Evolutionary conservation across 2,888 invertebrate genomes (phyloP).

Genomic region (Koerneria pararmatus): DNA sequence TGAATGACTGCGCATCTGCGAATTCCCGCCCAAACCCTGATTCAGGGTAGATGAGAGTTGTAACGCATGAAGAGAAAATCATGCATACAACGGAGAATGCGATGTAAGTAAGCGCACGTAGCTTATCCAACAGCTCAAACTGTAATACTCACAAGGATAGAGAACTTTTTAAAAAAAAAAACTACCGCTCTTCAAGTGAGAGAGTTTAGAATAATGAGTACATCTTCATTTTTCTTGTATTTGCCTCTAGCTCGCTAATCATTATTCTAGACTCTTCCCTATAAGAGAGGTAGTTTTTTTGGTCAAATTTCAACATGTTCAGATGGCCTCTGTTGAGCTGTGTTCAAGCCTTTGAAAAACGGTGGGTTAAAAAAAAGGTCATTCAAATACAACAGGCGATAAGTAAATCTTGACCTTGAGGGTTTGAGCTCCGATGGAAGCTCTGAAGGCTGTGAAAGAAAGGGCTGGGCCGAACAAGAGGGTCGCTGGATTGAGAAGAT

Average conservation of each 20-base stretch:
- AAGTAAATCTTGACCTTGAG: not conserved
- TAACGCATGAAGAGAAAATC: slow-evolving; percentile 16
- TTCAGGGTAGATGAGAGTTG: slow-evolving; percentile 14
- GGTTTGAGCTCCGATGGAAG: slow-evolving; percentile 11
- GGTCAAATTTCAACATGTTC: no score
- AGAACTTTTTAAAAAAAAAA: no score
- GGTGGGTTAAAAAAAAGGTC: no score
- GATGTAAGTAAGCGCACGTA: not conserved
- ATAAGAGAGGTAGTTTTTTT: no score
- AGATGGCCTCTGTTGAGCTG: no score
- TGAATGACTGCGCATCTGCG: slow-evolving; percentile 20
- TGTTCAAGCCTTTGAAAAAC: no score
- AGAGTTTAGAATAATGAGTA: no score
- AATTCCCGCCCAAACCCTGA: slow-evolving; percentile 7
- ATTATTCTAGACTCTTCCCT: no score
- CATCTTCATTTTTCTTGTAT: no score
- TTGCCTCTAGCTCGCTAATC: no score
- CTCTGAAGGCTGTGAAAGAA: slow-evolving; percentile 7
- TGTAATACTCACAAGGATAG: not conserved
- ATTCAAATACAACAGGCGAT: not conserved
- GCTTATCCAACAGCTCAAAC: not conserved
- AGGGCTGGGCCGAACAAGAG: slow-evolving; percentile 21
- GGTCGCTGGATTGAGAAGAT: slow-evolving; percentile 17
- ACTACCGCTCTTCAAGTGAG: no score
- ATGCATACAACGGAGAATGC: slow-evolving; percentile 11